These are phyloP conservation scores for Sitta carolinensis DNA, from an alignment of 2,797 vertebrate genomes.

Conservation along the genomic window DNA sequence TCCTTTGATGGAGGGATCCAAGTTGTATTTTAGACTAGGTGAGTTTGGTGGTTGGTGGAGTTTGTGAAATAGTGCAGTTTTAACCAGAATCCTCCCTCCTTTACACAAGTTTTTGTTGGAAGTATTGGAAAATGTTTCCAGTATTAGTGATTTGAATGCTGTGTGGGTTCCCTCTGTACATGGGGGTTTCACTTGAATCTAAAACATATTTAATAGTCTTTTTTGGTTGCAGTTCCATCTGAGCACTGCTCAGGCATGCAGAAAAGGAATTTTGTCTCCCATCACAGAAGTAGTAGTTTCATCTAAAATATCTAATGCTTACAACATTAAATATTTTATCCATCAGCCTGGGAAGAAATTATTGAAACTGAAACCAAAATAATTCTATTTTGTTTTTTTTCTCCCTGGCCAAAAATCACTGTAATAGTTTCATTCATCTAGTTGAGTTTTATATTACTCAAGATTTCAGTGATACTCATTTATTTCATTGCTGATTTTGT, in stretches of 20 bases:
- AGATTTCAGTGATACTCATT: not conserved
- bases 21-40: not conserved
- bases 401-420: rapidly evolving
- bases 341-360: not conserved
- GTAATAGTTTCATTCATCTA: not conserved
- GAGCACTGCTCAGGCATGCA: not conserved
- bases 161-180: not conserved
- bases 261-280: not conserved
- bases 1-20: not conserved
- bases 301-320: not conserved
- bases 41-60: not conserved
- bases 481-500: not conserved
- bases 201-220: not conserved
- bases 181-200: not conserved
- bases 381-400: not conserved
- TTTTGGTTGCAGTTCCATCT: not conserved
- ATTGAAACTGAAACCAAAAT: not conserved
- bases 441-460: not conserved
- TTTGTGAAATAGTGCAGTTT: not conserved
- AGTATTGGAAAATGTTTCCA: not conserved
- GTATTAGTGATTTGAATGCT: not conserved
- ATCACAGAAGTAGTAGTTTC: not conserved
- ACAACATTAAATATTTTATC: not conserved
- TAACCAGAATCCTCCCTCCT: not conserved
- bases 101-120: not conserved